phyloP scores from a whole-genome alignment of 2,113 vertebrate genomes.

The Brienomyrus longianalis region DNA sequence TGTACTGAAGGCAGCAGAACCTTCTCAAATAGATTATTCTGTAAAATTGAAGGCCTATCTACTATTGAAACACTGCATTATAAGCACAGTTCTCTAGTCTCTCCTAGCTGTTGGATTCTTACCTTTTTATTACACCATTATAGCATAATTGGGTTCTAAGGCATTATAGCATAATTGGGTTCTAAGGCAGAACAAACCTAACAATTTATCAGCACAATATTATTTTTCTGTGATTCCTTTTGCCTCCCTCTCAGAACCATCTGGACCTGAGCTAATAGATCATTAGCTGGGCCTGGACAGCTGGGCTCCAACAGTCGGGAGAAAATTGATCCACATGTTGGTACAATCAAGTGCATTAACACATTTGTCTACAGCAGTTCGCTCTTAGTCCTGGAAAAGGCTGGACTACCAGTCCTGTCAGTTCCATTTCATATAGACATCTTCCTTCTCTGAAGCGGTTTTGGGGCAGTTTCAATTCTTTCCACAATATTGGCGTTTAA shows the following conservation, averaged over 20 bases:
- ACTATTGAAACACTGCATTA: neutral
- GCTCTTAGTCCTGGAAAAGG: neutral
- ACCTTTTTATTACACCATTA: neutral
- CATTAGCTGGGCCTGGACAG: neutral
- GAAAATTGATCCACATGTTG: neutral
- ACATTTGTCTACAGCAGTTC: neutral
- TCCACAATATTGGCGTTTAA: neutral
- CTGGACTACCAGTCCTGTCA: neutral
- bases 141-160: neutral
- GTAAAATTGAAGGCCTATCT: too few relatives aligned
- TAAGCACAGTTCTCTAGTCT: neutral
- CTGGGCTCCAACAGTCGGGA: neutral
- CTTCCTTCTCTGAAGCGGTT: neutral
- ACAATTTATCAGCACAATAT: neutral
- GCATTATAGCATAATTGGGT: neutral
- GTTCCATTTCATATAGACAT: neutral
- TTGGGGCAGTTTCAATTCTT: neutral
- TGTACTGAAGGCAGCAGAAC: neutral
- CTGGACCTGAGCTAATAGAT: neutral
- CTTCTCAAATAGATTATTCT: too few relatives aligned
- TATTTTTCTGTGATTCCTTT: neutral
- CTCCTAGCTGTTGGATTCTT: neutral
- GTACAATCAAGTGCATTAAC: neutral
- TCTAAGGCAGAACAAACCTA: neutral
- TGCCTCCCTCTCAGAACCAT: neutral